A percentile compares a stretch with the other conserved stretches of the same genome.
Conservation (phyloP, 2,797 vertebrate genomes). For the Micromesistius poutassou region DNA sequence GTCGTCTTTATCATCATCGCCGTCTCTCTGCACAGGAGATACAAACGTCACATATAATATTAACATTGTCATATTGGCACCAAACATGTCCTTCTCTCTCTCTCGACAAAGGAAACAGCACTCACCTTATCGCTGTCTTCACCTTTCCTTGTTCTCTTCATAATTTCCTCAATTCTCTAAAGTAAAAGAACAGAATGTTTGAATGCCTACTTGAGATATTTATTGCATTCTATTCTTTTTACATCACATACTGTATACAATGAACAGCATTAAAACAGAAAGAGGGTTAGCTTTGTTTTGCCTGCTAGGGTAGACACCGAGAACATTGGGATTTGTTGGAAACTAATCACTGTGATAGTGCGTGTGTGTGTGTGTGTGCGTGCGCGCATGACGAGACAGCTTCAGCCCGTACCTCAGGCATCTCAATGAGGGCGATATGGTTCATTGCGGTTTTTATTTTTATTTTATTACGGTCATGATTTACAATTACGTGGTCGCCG, state of each 20-base stretch:
- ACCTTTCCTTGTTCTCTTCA: conserved; percentile 90
- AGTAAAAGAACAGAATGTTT: conserved; percentile 30
- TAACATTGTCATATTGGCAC: neutral
- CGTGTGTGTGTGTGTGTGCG: neutral
- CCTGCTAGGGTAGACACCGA: neutral
- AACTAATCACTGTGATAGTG: neutral
- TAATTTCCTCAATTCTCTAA: conserved; percentile 95
- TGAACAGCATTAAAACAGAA: neutral
- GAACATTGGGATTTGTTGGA: neutral
- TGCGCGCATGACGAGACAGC: no score
- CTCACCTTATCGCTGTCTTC: conserved; percentile 81
- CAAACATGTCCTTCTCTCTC: no score
- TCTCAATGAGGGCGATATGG: neutral
- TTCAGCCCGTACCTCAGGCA: neutral
- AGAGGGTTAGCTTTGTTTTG: neutral
- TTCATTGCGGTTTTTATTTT: no score
- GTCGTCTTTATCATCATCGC: conserved; percentile 56
- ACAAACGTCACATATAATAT: conserved; percentile 2
- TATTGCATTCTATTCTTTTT: no score
- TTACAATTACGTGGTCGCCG: neutral
- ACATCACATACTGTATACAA: neutral
- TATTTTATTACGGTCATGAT: neutral
- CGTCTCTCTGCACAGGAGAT: conserved; percentile 58
- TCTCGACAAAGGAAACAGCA: no score
- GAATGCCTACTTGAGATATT: neutral